phyloP scores from a whole-genome alignment of 2,113 vertebrate genomes.

The Paradoxurus hermaphroditus region DNA sequence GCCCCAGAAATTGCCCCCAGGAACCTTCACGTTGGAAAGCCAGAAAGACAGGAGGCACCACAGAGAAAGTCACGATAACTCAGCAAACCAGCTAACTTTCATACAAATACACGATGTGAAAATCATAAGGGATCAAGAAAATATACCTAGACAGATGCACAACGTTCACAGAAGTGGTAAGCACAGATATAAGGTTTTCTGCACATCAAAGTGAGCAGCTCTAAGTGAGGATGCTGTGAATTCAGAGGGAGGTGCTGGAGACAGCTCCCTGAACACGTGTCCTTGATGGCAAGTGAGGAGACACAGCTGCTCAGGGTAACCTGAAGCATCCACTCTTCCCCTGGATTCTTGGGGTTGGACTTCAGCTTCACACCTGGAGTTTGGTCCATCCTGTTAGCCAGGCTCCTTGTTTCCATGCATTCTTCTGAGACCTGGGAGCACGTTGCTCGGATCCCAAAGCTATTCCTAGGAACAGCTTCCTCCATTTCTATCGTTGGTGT shows the following conservation, averaged over 20 bases:
- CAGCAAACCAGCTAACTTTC: neutral
- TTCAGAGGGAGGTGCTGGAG: too few species aligned
- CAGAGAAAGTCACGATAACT: neutral
- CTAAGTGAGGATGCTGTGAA: too few species aligned
- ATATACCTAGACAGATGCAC: too few species aligned
- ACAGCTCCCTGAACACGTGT: too few species aligned
- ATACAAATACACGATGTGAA: neutral
- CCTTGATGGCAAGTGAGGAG: neutral
- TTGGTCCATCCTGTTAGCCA: neutral
- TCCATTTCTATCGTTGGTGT: neutral
- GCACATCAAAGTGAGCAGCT: too few species aligned
- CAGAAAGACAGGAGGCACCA: neutral
- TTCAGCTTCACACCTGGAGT: neutral
- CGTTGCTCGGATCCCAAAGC: neutral
- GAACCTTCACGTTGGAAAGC: neutral
- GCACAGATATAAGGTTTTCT: rapidly evolving
- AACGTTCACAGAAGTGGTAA: too few species aligned
- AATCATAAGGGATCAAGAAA: too few species aligned
- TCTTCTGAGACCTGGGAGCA: neutral
- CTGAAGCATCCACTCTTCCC: neutral
- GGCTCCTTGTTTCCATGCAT: neutral
- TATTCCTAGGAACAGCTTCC: too few species aligned
- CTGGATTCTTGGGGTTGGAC: neutral
- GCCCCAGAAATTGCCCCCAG: too few species aligned
- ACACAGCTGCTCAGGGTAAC: neutral